Percentiles rank a stretch among this genome's conserved stretches.
Evolutionary conservation across 2,888 invertebrate genomes (phyloP).

Genomic region (Platycheirus rosarum): DNA sequence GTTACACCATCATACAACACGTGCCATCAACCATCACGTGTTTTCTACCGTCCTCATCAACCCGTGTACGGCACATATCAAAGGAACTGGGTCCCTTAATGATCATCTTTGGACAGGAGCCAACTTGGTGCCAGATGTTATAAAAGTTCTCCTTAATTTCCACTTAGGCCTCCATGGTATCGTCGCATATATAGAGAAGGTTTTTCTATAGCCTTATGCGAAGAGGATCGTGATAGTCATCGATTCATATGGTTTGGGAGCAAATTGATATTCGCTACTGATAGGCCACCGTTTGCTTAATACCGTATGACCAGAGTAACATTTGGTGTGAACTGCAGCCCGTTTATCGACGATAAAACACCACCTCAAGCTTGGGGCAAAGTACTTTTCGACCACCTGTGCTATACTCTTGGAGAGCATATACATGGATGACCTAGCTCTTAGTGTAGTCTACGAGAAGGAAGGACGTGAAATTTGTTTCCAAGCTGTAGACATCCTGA

Average conservation of each 20-base stretch:
- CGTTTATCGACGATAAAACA: conserved; percentile 13
- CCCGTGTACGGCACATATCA: conserved; percentile 24
- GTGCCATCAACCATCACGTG: not conserved
- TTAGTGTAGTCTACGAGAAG: conserved; percentile 1
- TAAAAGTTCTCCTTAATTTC: conserved; percentile 26
- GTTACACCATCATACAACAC: not conserved
- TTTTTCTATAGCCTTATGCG: not conserved
- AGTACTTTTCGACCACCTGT: not conserved
- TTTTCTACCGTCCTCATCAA: conserved; percentile 22
- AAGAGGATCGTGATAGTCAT: conserved; percentile 23
- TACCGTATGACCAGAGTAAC: conserved; percentile 31
- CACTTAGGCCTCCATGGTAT: conserved; percentile 21
- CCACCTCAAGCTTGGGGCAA: not conserved
- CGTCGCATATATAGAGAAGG: conserved; percentile 29
- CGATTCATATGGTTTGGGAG: conserved; percentile 26
- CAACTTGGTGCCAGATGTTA: conserved; percentile 43
- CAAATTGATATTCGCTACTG: not conserved
- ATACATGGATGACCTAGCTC: conserved; percentile 35
- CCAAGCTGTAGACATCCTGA: not conserved
- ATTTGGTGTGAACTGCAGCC: conserved; percentile 38
- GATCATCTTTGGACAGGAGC: conserved; percentile 42
- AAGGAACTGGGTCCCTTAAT: conserved; percentile 15
- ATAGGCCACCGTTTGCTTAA: not conserved
- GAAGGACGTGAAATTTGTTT: conserved; percentile 4
- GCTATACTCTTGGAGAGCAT: not conserved